Base-by-base conservation (phyloP, 2,113 vertebrate species). In the Dipodomys spectabilis region DNA sequence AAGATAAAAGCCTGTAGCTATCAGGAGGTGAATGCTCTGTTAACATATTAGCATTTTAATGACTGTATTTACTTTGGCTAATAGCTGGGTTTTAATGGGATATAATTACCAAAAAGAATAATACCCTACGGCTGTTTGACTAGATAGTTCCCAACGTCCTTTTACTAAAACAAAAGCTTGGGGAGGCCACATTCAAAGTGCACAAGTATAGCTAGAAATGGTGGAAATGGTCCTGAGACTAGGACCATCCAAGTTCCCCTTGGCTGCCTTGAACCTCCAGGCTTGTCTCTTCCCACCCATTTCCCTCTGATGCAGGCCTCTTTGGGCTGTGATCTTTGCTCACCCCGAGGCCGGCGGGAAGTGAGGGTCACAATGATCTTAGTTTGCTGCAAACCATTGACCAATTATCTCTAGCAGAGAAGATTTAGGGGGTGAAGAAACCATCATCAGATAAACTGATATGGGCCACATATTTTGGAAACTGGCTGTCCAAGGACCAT, bases 341-440 rank as follows among this genome's bases (percentile, higher is more conserved):
- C 5, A 23, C 32, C 12, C 12, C 13, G 72, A 19, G 35, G 13
- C 16, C 39, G 13, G 73, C 65, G 80, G 49, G 2, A 13, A 9
- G 10, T 1, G 16, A 35, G 39, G 71, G 60, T 27, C 19, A 15
- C 16, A 3, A 5, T 0, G 3, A 35, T 11, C 39, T 28, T 4
- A 6, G n/a, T 39, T 32, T 13, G 20, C 78, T 5, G 0, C 60
- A 13, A 3, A 23, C 6, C 1, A 0, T 20, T 30, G 30, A 23
- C 7, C 30, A 19, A 20, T 18, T 12, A 11, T 39, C 1, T 82
- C 22, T 3, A 0, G 22, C 6, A 60, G 16, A 25, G 68, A 20
- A 19, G 53, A 60, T 65, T 11, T 23, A 25, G 62, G 62, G 62
- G 62, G 62, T 64, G 23, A 60, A 18, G 53, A 57, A 35, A 39